Conservation (phyloP, 92 coral and sea anemone species). For the Bergia sp. region DNA sequence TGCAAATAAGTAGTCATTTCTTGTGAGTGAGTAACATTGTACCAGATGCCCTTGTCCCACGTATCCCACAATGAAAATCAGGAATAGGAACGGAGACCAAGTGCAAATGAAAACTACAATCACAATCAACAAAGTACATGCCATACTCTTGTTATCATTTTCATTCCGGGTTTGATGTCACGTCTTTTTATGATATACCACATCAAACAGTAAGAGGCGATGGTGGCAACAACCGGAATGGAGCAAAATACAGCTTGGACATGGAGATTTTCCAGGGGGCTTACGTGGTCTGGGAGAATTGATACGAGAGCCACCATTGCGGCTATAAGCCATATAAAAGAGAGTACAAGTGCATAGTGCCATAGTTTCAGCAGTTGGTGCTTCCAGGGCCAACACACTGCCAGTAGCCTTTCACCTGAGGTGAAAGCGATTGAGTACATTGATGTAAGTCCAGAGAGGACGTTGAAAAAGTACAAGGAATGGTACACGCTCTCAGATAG, state of each 20-base stretch:
- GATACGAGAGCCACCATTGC: not conserved
- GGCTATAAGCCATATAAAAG: not conserved
- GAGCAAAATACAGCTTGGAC: not conserved
- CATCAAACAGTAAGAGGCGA: not conserved
- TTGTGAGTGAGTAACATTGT: not conserved
- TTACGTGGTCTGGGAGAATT: not conserved
- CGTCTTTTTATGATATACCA: not conserved
- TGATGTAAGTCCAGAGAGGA: not conserved
- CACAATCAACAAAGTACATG: not conserved
- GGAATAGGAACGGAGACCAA: not conserved
- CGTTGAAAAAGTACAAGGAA: not conserved
- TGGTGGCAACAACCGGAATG: not conserved
- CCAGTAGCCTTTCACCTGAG: not conserved
- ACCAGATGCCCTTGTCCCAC: too few relatives aligned
- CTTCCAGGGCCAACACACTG: not conserved
- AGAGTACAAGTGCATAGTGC: slow-evolving; percentile 6
- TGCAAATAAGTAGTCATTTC: not conserved
- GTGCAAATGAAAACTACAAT: too few relatives aligned
- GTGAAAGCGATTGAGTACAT: too few relatives aligned
- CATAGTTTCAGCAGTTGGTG: not conserved
- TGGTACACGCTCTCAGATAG: not conserved
- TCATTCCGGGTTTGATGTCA: not conserved
- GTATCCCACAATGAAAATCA: not conserved
- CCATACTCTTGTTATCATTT: not conserved
- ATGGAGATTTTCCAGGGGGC: not conserved